These are phyloP conservation scores for Nephrocerus scutellatus DNA, from an alignment of 2,888 invertebrate genomes.

Conservation along the genomic window DNA sequence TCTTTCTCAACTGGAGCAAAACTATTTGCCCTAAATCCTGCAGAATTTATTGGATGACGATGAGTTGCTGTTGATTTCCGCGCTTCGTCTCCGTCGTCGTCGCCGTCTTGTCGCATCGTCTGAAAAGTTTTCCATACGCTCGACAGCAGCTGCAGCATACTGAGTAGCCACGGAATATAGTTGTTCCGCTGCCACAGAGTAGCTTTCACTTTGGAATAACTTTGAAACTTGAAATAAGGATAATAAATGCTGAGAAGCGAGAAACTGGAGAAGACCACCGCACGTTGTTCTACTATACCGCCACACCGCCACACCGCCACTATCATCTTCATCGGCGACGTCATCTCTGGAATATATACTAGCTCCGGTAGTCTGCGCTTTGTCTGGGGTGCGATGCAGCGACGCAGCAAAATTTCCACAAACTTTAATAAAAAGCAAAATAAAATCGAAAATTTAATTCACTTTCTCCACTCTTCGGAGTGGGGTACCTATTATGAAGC, in stretches of 20 bases:
- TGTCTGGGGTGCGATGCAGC: slow-evolving; percentile 31
- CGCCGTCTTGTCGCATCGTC: slow-evolving; percentile 25
- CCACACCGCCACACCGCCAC: slow-evolving; percentile 7
- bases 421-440: too few relatives aligned
- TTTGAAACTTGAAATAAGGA: slow-evolving; percentile 39
- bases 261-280: too few relatives aligned
- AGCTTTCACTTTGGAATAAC: slow-evolving; percentile 37
- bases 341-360: too few relatives aligned
- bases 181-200: too few relatives aligned
- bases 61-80: slow-evolving; percentile 9
- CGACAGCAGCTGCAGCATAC: background rate
- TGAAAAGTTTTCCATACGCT: slow-evolving; percentile 37
- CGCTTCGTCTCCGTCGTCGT: slow-evolving; percentile 2
- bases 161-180: slow-evolving; percentile 18
- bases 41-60: background rate
- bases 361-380: slow-evolving; percentile 29
- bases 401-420: slow-evolving; percentile 6
- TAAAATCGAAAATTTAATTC: slow-evolving; percentile 12
- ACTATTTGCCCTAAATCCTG: slow-evolving; percentile 35
- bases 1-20: slow-evolving; percentile 36
- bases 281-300: background rate
- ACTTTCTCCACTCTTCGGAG: slow-evolving; percentile 9
- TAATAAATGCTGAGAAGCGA: too few relatives aligned
- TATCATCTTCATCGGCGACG: slow-evolving; percentile 30
- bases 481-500: too few relatives aligned